A percentile compares a stretch with the other conserved stretches of the same genome.
phyloP scores from a whole-genome alignment of 1,140 invertebrate species.

The Mizuhopecten yessoensis region DNA sequence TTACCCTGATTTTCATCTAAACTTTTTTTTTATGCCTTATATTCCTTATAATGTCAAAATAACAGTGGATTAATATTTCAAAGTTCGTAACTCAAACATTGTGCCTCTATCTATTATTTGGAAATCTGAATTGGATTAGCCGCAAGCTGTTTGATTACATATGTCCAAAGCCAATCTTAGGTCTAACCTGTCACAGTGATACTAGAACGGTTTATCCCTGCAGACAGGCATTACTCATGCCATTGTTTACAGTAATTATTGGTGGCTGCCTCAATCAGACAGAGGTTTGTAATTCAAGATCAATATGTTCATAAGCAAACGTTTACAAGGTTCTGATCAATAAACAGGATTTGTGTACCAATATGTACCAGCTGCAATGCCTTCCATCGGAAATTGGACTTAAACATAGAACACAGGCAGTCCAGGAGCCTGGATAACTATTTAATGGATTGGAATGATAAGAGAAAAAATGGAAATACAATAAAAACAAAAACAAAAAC shows the following conservation, averaged over 20 bases:
- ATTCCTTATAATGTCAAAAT: background rate
- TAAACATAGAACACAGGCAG: background rate
- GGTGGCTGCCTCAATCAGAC: background rate
- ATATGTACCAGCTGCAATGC: background rate
- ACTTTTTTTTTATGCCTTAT: no score
- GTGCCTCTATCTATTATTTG: background rate
- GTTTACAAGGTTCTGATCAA: conserved; percentile 12
- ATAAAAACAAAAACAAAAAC: no score
- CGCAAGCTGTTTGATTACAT: no score
- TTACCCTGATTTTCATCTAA: no score
- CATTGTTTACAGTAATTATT: conserved; percentile 7
- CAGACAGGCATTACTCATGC: background rate
- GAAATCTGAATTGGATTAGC: background rate
- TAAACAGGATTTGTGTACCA: conserved; percentile 17
- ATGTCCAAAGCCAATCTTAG: no score
- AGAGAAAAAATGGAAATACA: background rate
- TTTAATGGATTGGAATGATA: background rate
- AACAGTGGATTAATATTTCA: no score
- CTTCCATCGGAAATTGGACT: background rate
- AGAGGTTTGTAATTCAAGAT: conserved; percentile 34
- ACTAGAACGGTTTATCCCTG: background rate
- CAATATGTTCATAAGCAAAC: conserved; percentile 39
- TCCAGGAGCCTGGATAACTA: background rate
- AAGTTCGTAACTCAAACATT: background rate
- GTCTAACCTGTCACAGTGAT: background rate